Conservation (phyloP, 2,113 vertebrate genomes). For the Glaucidium brasilianum region DNA sequence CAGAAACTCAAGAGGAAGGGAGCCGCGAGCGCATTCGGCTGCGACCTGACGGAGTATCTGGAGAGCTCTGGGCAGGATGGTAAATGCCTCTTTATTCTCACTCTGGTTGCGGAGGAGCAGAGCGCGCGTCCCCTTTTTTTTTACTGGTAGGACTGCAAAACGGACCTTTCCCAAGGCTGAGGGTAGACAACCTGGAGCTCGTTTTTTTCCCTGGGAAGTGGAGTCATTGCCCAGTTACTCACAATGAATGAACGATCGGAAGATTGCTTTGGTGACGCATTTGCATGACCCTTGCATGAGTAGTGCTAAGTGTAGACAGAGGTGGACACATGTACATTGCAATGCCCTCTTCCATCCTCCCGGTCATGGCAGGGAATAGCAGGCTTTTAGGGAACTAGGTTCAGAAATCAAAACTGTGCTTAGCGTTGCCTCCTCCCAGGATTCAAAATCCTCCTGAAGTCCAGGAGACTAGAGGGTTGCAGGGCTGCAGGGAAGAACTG, state of each 20-base stretch:
- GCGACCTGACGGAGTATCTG: conserved; percentile 94
- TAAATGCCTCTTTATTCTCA: conserved; percentile 74
- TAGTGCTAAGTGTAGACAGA: background rate
- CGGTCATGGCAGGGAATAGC: background rate
- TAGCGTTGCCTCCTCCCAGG: background rate
- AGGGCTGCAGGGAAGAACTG: background rate
- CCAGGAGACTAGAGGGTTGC: background rate
- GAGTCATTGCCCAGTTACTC: conserved; percentile 14
- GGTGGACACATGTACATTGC: fast-evolving
- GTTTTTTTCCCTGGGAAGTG: background rate
- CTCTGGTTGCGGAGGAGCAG: background rate
- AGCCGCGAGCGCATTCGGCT: conserved; percentile 90
- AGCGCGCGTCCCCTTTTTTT: background rate
- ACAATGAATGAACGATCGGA: background rate
- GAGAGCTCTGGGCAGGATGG: conserved; percentile 95
- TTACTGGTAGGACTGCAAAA: background rate
- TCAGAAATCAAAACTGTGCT: background rate
- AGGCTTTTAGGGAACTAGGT: background rate
- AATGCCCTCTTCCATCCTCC: background rate
- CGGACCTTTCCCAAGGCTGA: background rate
- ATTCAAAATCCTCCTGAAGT: background rate
- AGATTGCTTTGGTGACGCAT: background rate
- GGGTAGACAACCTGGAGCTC: background rate
- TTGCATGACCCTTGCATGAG: conserved; percentile 41
- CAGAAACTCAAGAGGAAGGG: conserved; percentile 95